Evolutionary conservation across 1,140 invertebrate species (phyloP).

Genomic region (Forficula auricularia): DNA sequence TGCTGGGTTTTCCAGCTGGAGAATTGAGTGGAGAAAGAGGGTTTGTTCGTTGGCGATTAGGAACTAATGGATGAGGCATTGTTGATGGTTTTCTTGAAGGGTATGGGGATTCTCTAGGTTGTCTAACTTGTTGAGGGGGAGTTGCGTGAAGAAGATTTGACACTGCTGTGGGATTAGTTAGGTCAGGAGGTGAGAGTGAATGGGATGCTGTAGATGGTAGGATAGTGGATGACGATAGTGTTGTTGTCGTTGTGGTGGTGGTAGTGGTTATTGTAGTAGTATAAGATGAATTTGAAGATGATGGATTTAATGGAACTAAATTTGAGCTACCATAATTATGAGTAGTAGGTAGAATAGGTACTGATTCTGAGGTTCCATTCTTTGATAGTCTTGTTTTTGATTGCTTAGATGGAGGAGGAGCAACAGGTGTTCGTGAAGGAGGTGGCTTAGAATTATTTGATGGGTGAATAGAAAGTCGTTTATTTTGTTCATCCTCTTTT

Average conservation of each 20-base stretch:
- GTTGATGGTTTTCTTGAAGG: slow-evolving; percentile 14
- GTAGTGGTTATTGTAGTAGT: too few species aligned
- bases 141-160: slow-evolving; percentile 10
- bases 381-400: too few species aligned
- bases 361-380: too few species aligned
- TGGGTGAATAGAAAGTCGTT: too few species aligned
- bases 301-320: too few species aligned
- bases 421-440: too few species aligned
- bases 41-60: slow-evolving; percentile 14
- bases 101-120: slow-evolving; percentile 15
- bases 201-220: slow-evolving; percentile 8
- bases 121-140: slow-evolving; percentile 18
- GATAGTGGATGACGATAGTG: slow-evolving; percentile 12
- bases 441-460: too few species aligned
- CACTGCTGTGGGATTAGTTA: not conserved
- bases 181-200: not conserved
- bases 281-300: too few species aligned
- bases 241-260: slow-evolving; percentile 8
- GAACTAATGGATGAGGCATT: slow-evolving; percentile 19
- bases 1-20: slow-evolving; percentile 8
- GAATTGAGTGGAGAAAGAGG: slow-evolving; percentile 11
- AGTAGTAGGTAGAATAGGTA: too few species aligned
- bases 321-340: too few species aligned
- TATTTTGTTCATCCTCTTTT: too few species aligned
- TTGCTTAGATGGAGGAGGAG: too few species aligned